phyloP scores from a whole-genome alignment of 2,113 vertebrate genomes.

The Isichthys henryi region DNA sequence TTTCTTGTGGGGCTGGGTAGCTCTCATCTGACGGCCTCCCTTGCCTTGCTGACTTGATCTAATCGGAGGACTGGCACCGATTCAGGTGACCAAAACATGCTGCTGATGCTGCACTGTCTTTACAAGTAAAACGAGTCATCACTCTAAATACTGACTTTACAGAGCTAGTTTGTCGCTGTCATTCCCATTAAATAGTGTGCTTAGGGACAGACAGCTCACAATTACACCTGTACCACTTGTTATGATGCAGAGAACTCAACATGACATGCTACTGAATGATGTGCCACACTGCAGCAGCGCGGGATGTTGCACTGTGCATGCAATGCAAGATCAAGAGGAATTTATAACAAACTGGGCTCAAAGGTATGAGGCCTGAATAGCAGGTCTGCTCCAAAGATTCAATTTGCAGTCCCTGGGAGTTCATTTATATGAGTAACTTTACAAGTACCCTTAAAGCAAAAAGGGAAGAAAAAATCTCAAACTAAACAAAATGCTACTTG shows the following conservation, averaged over 20 bases:
- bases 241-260: not conserved
- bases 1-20: not conserved
- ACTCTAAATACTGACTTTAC: not conserved
- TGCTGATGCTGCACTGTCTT: not conserved
- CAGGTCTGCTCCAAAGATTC: conserved; percentile 35
- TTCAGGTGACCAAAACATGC: not conserved
- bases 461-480: conserved; percentile 24
- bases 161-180: conserved; percentile 2
- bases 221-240: not conserved
- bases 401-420: conserved; percentile 42
- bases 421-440: conserved; percentile 58
- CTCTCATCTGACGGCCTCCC: not conserved
- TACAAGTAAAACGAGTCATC: not conserved
- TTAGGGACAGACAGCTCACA: not conserved
- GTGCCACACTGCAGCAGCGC: not conserved
- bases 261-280: not conserved
- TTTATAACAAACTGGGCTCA: not conserved
- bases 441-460: conserved; percentile 52
- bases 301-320: not conserved
- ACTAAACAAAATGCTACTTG: conserved; percentile 30
- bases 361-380: conserved; percentile 18
- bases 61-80: not conserved
- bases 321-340: not conserved
- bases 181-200: not conserved
- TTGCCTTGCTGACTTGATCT: not conserved